phyloP scores from a whole-genome alignment of 1,140 invertebrate genomes.

The Achroia grisella region DNA sequence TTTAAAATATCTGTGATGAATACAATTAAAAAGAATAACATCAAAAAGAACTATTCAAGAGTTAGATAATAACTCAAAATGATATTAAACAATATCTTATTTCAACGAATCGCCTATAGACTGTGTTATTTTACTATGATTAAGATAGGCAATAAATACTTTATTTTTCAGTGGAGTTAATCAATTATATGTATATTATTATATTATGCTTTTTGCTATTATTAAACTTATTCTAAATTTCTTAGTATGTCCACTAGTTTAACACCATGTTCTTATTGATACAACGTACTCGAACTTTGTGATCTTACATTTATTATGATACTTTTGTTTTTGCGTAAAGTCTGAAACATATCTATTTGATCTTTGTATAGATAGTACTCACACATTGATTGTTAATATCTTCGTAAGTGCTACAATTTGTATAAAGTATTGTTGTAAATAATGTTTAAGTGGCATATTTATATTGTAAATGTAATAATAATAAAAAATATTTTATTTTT shows the following conservation, averaged over 20 bases:
- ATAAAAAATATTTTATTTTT: constrained; percentile 27
- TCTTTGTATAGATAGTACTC: constrained; percentile 38
- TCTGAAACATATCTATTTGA: constrained; percentile 65
- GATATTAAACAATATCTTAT: no score
- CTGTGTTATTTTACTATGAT: no score
- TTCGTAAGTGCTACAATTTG: constrained; percentile 31
- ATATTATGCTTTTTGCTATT: not conserved
- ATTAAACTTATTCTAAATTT: no score
- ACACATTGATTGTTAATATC: constrained; percentile 6
- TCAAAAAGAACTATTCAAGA: no score
- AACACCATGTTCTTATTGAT: not conserved
- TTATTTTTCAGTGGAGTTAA: not conserved
- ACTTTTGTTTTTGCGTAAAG: constrained; percentile 19
- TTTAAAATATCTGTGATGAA: no score
- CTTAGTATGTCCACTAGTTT: no score
- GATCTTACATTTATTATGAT: not conserved
- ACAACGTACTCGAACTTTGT: constrained; percentile 1
- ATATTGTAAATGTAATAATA: not conserved
- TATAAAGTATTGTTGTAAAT: constrained; percentile 1
- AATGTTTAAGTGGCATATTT: not conserved
- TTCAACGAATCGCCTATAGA: no score
- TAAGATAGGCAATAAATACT: not conserved
- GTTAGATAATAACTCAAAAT: no score
- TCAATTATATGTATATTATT: not conserved
- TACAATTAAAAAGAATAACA: no score